Evolutionary conservation across 2,888 invertebrate genomes (phyloP).

Genomic region (Boloria selene): DNA sequence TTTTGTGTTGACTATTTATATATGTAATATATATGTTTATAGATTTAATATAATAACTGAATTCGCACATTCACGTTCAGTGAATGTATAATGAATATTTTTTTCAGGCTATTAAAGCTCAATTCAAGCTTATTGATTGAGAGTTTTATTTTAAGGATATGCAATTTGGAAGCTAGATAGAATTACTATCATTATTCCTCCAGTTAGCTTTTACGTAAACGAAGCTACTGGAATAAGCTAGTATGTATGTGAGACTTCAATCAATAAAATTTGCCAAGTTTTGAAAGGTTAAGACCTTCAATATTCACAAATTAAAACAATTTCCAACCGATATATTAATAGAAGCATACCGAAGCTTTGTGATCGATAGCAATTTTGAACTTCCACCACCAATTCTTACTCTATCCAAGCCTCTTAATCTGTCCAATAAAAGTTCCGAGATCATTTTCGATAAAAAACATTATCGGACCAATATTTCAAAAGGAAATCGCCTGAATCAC

Average conservation of each 20-base stretch:
- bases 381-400: conserved; percentile 31
- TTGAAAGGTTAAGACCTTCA: neutral
- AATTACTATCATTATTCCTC: neutral
- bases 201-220: neutral
- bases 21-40: too few relatives aligned
- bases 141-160: too few relatives aligned
- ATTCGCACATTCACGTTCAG: too few relatives aligned
- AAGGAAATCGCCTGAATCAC: conserved; percentile 50
- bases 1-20: too few relatives aligned
- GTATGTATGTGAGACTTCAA: too few relatives aligned
- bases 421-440: conserved; percentile 53
- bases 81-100: too few relatives aligned
- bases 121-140: too few relatives aligned
- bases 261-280: too few relatives aligned
- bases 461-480: conserved; percentile 52
- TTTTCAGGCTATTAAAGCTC: too few relatives aligned
- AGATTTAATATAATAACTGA: too few relatives aligned
- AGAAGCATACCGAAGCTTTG: conserved; percentile 22
- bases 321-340: conserved; percentile 7
- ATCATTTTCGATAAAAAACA: conserved; percentile 50
- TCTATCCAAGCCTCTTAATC: conserved; percentile 48
- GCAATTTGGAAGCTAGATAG: too few relatives aligned
- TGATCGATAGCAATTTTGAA: conserved; percentile 34
- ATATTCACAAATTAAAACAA: conserved; percentile 11
- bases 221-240: neutral